These are phyloP conservation scores for Sisor rabdophorus DNA, from an alignment of 2,113 vertebrate genomes.

Conservation along the genomic window DNA sequence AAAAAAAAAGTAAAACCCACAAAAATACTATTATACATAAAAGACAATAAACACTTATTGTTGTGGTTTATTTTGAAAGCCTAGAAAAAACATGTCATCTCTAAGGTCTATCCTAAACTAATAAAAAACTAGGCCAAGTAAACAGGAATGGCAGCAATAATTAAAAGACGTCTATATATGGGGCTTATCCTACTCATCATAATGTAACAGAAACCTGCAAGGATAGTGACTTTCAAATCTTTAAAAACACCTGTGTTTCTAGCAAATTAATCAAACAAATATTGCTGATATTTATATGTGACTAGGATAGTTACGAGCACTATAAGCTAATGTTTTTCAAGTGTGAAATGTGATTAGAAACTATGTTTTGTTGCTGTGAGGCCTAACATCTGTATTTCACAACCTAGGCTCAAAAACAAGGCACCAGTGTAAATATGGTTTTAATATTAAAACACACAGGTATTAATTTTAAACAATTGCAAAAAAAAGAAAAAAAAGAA, in stretches of 20 bases:
- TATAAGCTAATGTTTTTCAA: background rate
- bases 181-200: background rate
- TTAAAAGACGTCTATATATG: background rate
- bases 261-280: too few relatives aligned
- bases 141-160: background rate
- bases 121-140: background rate
- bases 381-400: background rate
- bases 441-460: background rate
- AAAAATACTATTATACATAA: background rate
- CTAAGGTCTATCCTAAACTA: background rate
- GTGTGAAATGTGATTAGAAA: background rate
- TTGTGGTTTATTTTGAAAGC: too few relatives aligned
- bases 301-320: background rate
- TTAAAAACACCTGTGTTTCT: background rate
- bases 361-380: background rate
- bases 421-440: background rate
- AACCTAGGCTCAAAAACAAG: background rate
- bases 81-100: background rate
- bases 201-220: too few relatives aligned
- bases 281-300: too few relatives aligned
- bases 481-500: background rate
- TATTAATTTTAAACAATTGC: too few relatives aligned
- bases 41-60: background rate
- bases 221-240: background rate
- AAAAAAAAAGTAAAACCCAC: conserved; percentile 16